Conservation (phyloP, 2,113 vertebrate genomes). For the Echinops telfairi region DNA sequence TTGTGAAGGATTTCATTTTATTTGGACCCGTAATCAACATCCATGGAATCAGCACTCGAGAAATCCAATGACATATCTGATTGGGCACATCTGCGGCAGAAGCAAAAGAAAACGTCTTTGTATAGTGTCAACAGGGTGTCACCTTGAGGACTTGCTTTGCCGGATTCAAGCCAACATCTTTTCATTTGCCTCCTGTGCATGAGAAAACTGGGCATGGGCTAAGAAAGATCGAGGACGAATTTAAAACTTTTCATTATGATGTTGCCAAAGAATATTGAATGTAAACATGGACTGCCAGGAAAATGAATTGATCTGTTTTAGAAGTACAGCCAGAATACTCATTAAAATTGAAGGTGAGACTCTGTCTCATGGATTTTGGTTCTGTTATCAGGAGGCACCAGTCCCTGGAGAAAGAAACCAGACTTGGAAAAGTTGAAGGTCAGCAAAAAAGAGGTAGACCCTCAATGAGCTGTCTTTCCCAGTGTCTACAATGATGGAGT, state of each 20-base stretch:
- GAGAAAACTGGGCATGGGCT: background rate
- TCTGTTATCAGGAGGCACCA: background rate
- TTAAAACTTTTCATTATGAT: background rate
- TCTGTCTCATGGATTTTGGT: background rate
- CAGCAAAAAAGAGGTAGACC: background rate
- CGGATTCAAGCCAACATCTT: background rate
- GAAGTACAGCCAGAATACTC: background rate
- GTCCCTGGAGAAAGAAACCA: background rate
- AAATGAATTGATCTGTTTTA: background rate
- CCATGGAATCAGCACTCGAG: background rate
- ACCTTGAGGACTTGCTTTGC: background rate
- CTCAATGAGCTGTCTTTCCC: background rate
- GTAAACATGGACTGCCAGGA: background rate
- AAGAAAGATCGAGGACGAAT: background rate
- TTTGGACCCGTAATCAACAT: background rate
- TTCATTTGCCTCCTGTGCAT: background rate
- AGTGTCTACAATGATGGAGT: background rate
- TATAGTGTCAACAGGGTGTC: background rate
- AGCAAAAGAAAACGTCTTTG: too few relatives aligned
- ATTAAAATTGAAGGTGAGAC: background rate
- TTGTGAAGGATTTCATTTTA: too few relatives aligned
- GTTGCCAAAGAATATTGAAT: background rate
- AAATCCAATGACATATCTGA: background rate
- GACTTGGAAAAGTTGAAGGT: background rate
- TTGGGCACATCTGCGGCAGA: background rate